Percentiles rank a stretch among this genome's conserved stretches.
Conservation (phyloP, 1,140 invertebrate species). For the Coboldia fuscipes region DNA sequence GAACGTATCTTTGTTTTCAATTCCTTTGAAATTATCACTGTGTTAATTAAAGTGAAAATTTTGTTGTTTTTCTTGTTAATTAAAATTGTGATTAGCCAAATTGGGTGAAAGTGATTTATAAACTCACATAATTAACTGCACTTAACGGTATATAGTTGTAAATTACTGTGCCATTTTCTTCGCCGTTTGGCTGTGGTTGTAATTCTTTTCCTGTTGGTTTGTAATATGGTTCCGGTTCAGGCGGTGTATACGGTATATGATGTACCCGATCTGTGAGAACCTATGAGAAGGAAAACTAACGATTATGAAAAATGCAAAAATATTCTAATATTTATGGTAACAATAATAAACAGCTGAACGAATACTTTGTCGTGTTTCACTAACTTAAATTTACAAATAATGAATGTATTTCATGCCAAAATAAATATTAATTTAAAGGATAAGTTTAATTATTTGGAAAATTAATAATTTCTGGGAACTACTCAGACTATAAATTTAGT, state of each 20-base stretch:
- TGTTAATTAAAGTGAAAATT: too few relatives aligned
- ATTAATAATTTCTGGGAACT: too few relatives aligned
- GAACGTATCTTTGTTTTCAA: too few relatives aligned
- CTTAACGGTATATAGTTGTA: slow-evolving; percentile 72
- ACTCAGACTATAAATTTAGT: too few relatives aligned
- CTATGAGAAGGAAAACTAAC: slow-evolving; percentile 21
- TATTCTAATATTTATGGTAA: background rate
- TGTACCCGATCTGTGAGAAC: slow-evolving; percentile 61
- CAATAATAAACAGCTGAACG: background rate
- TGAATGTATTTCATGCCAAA: too few relatives aligned
- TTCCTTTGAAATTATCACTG: too few relatives aligned
- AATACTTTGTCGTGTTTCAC: background rate
- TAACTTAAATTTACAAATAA: too few relatives aligned
- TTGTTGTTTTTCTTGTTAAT: too few relatives aligned
- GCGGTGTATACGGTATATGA: slow-evolving; percentile 50
- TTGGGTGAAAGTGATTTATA: too few relatives aligned
- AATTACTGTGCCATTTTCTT: slow-evolving; percentile 64
- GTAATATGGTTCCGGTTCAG: slow-evolving; percentile 61
- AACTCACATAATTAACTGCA: slow-evolving; percentile 71
- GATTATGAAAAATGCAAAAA: background rate
- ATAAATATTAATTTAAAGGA: too few relatives aligned
- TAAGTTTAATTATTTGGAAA: too few relatives aligned
- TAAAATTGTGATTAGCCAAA: too few relatives aligned
- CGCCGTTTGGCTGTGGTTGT: slow-evolving; percentile 61
- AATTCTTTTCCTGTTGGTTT: slow-evolving; percentile 49